Percentiles rank a stretch among this genome's conserved stretches.
Evolutionary conservation across 1,140 invertebrate genomes (phyloP).

Genomic region (Drosophila baimaii): DNA sequence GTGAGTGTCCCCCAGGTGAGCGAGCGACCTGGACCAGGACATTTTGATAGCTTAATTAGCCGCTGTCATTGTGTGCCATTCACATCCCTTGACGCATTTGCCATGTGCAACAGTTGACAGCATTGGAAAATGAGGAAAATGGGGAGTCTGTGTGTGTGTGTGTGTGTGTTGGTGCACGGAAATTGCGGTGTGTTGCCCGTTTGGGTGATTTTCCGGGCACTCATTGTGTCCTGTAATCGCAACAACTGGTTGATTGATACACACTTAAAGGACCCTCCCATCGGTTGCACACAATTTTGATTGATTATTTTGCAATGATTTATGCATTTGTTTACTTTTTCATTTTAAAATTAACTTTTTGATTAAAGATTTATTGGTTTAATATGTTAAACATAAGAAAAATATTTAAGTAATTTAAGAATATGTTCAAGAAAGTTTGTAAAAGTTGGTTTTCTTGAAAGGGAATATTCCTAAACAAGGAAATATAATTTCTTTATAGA

Average conservation of each 20-base stretch:
- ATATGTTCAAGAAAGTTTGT: neutral
- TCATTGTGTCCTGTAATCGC: slow-evolving; percentile 33
- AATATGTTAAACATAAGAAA: neutral
- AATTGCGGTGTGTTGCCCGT: slow-evolving; percentile 32
- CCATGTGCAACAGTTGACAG: slow-evolving; percentile 47
- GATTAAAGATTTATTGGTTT: neutral
- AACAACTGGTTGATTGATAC: slow-evolving; percentile 28
- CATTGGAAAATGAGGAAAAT: slow-evolving; percentile 19
- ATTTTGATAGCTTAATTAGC: slow-evolving; percentile 64
- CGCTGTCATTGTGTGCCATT: slow-evolving; percentile 29
- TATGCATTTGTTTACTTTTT: slow-evolving; percentile 14
- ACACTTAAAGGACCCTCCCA: slow-evolving; percentile 9
- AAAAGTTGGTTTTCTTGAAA: no score
- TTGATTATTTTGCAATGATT: slow-evolving; percentile 36
- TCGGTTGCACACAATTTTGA: slow-evolving; percentile 23
- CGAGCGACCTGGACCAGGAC: slow-evolving; percentile 30
- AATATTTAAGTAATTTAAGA: neutral
- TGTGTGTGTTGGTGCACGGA: slow-evolving; percentile 5
- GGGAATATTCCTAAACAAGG: neutral
- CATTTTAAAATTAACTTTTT: neutral
- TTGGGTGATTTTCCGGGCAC: slow-evolving; percentile 26
- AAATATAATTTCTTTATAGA: neutral
- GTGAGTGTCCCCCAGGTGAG: slow-evolving; percentile 4
- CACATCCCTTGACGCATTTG: slow-evolving; percentile 29
- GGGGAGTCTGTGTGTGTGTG: neutral